Conservation (phyloP, 2,888 invertebrate species). For the Globia sparganii region DNA sequence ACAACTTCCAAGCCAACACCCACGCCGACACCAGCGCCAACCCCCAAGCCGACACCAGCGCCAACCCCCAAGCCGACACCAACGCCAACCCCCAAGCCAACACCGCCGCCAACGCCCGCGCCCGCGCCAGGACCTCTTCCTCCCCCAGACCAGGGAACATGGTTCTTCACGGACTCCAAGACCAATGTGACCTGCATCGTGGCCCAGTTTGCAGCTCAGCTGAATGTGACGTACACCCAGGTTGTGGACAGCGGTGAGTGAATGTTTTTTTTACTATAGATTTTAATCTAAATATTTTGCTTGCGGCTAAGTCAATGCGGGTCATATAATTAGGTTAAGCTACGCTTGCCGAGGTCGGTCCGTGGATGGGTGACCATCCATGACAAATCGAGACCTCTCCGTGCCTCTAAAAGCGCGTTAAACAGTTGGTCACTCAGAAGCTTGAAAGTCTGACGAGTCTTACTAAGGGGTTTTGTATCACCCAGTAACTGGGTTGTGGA, state of each 20-base stretch:
- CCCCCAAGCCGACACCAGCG: too few species aligned
- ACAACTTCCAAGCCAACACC: constrained; percentile 6
- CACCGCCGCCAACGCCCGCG: constrained; percentile 73
- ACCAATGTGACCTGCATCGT: constrained; percentile 91
- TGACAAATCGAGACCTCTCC: background rate
- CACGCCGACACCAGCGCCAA: background rate
- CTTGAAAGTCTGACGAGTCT: background rate
- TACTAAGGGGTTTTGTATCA: background rate
- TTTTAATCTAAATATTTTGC: background rate
- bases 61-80: constrained; percentile 74
- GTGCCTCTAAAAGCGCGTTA: too few species aligned
- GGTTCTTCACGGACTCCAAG: constrained; percentile 74
- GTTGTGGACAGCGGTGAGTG: constrained; percentile 78
- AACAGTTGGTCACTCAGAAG: background rate
- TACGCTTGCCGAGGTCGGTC: too few species aligned
- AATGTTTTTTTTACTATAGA: constrained; percentile 1
- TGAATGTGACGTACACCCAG: constrained; percentile 90
- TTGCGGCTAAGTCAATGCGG: background rate
- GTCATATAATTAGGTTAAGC: too few species aligned
- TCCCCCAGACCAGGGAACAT: constrained; percentile 79
- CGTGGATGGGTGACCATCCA: too few species aligned
- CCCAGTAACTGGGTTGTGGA: background rate
- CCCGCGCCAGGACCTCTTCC: constrained; percentile 74
- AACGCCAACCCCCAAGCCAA: constrained; percentile 67
- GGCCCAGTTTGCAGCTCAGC: constrained; percentile 92